Conservation (phyloP, 2,797 vertebrate genomes). For the Lagorchestes hirsutus region DNA sequence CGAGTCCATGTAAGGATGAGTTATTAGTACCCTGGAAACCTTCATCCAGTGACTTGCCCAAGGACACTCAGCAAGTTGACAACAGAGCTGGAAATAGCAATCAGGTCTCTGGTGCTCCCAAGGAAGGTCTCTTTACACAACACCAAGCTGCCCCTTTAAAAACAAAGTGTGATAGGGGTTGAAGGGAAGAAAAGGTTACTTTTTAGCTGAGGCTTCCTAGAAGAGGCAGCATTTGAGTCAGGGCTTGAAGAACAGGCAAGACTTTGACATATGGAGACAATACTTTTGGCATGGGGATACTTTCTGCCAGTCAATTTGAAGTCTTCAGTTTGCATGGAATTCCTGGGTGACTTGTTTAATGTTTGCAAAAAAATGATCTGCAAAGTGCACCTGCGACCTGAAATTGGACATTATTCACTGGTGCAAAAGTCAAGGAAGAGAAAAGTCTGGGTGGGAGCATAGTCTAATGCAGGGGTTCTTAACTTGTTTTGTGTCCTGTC, state of each 20-base stretch:
- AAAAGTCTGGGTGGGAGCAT: neutral
- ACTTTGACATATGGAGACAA: neutral
- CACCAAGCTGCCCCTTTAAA: neutral
- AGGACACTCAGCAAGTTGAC: neutral
- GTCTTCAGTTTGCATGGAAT: neutral
- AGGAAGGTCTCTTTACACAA: neutral
- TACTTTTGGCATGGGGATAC: neutral
- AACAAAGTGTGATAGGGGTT: neutral
- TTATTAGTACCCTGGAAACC: neutral
- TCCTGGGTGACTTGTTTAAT: neutral
- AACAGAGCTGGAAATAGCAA: neutral
- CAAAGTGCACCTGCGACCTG: neutral
- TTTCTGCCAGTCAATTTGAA: neutral
- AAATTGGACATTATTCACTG: neutral
- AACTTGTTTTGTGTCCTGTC: neutral
- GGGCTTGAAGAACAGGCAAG: neutral
- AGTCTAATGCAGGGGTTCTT: neutral
- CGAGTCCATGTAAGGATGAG: neutral
- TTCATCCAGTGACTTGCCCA: neutral
- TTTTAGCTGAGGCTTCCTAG: neutral
- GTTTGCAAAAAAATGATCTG: neutral
- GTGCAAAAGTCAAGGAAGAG: neutral
- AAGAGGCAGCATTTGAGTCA: neutral
- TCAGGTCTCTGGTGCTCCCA: neutral
- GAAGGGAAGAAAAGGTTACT: neutral